A percentile compares a stretch with the other conserved stretches of the same genome.
These are phyloP conservation scores for Teleopsis dalmanni DNA, from an alignment of 1,140 invertebrate genomes.

Conservation along the genomic window DNA sequence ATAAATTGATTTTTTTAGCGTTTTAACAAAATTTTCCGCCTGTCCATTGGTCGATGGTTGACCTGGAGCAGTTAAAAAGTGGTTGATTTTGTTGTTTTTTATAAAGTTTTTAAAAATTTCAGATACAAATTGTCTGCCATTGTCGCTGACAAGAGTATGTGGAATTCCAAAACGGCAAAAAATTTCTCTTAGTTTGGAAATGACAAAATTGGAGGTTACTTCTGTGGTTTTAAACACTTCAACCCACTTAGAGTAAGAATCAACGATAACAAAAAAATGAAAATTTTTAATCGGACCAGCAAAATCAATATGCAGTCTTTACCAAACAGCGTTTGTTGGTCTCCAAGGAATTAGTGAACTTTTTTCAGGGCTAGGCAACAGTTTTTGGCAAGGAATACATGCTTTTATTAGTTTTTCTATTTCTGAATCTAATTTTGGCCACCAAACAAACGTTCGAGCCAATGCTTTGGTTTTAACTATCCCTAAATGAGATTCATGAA, in stretches of 20 bases:
- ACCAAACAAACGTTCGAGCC: no score
- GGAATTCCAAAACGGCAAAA: conserved; percentile 8
- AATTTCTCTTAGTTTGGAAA: conserved; percentile 4
- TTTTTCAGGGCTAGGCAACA: conserved; percentile 8
- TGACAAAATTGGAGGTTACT: conserved; percentile 7
- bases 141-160: no score
- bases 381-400: conserved; percentile 2
- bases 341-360: conserved; percentile 8
- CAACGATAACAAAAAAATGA: not conserved
- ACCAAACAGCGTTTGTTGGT: conserved; percentile 6
- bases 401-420: conserved; percentile 9
- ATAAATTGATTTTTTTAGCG: conserved; percentile 7
- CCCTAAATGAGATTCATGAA: no score
- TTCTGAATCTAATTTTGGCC: no score
- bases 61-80: conserved; percentile 3
- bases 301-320: not conserved
- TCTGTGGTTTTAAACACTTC: not conserved
- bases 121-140: no score
- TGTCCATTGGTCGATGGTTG: conserved; percentile 7
- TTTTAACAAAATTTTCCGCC: conserved; percentile 10
- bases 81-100: conserved; percentile 7
- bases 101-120: conserved; percentile 7
- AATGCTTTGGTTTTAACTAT: no score
- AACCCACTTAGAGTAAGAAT: not conserved
- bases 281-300: not conserved